Percentiles rank a stretch among this genome's conserved stretches.
These are phyloP conservation scores for Andrena dorsata DNA, from an alignment of 2,888 invertebrate genomes.

Conservation along the genomic window DNA sequence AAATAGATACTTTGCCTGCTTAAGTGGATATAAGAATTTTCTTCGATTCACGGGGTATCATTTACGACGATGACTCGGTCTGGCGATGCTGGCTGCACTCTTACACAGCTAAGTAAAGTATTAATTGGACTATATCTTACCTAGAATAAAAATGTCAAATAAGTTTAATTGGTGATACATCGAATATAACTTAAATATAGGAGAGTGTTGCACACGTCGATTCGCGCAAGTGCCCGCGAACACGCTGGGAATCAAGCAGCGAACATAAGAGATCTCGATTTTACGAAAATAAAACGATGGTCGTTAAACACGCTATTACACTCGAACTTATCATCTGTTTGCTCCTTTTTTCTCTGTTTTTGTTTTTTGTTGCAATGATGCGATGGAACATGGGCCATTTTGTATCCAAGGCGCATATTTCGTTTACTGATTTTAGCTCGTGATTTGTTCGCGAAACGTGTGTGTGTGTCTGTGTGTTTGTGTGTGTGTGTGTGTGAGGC, in stretches of 20 bases:
- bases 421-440: conserved; percentile 61
- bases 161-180: conserved; percentile 78
- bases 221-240: conserved; percentile 63
- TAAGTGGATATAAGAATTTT: conserved; percentile 68
- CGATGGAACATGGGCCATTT: conserved; percentile 48
- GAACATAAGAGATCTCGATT: conserved; percentile 80
- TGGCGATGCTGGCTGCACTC: conserved; percentile 79
- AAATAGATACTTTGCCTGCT: conserved; percentile 69
- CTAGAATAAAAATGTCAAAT: conserved; percentile 83
- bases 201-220: conserved; percentile 65
- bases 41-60: conserved; percentile 53
- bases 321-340: conserved; percentile 48
- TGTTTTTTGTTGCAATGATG: not conserved
- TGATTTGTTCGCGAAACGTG: conserved; percentile 58
- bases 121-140: conserved; percentile 81
- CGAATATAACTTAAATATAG: conserved; percentile 78
- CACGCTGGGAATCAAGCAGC: conserved; percentile 67
- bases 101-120: conserved; percentile 80
- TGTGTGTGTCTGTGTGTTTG: no score
- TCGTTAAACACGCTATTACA: conserved; percentile 61
- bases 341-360: conserved; percentile 10
- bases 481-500: conserved; percentile 45
- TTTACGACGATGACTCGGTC: conserved; percentile 67
- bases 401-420: conserved; percentile 41
- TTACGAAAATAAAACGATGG: conserved; percentile 73